phyloP scores from a whole-genome alignment of 2,113 vertebrate species.

The Butastur rufipennis region DNA sequence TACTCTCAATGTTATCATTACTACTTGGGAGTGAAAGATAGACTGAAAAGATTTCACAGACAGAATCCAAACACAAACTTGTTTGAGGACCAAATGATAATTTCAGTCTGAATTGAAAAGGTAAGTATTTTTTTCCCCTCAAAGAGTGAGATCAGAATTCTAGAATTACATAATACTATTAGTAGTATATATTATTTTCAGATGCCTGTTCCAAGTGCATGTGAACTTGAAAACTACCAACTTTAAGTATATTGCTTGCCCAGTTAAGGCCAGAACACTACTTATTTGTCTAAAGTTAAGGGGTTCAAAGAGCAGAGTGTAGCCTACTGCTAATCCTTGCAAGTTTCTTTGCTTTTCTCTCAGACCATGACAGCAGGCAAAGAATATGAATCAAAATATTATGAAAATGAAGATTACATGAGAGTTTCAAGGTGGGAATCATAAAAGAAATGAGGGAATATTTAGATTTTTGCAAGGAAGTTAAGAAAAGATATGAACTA shows the following conservation, averaged over 20 bases:
- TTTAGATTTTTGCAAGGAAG: background rate
- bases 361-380: background rate
- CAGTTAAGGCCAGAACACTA: background rate
- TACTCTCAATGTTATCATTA: background rate
- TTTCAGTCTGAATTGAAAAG: background rate
- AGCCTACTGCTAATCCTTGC: background rate
- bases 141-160: background rate
- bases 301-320: background rate
- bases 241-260: background rate
- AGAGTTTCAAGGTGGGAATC: background rate
- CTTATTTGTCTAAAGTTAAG: background rate
- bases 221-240: background rate
- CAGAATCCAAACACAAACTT: background rate
- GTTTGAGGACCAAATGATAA: background rate
- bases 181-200: background rate
- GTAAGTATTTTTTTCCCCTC: background rate
- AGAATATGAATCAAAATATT: background rate
- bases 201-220: background rate
- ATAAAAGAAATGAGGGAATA: background rate
- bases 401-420: background rate
- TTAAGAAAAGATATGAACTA: background rate
- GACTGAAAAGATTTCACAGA: background rate
- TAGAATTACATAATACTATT: background rate
- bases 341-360: background rate
- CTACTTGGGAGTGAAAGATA: background rate